Evolutionary conservation across 1,140 invertebrate genomes (phyloP).

Genomic region (Stenopsyche tienmushanensis): DNA sequence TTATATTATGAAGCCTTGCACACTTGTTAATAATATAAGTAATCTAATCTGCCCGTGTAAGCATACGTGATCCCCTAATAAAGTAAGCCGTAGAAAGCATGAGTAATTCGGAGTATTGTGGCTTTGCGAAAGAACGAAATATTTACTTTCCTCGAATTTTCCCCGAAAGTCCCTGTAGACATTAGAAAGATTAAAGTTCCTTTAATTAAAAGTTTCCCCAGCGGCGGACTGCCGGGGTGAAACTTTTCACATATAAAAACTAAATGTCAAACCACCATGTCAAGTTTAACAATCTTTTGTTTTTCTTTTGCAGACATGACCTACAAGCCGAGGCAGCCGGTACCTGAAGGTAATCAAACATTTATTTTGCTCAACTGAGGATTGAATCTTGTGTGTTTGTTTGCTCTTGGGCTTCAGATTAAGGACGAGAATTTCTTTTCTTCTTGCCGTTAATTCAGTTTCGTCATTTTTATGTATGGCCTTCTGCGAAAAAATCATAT

Average conservation of each 20-base stretch:
- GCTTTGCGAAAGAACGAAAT: background rate
- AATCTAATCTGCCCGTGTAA: background rate
- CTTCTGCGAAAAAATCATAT: too few relatives aligned
- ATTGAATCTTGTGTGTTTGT: too few relatives aligned
- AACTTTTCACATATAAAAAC: conserved; percentile 13
- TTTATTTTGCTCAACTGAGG: conserved; percentile 17
- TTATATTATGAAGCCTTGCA: background rate
- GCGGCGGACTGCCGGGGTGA: background rate
- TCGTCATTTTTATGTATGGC: too few relatives aligned
- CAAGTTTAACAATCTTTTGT: conserved; percentile 18
- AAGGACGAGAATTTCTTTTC: too few relatives aligned
- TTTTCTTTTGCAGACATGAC: conserved; percentile 44
- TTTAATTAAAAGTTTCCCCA: conserved; percentile 26
- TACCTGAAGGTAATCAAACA: conserved; percentile 37
- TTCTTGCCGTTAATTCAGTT: too few relatives aligned
- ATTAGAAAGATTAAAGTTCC: conserved; percentile 27
- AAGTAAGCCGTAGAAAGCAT: background rate
- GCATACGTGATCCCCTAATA: too few relatives aligned
- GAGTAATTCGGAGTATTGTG: background rate
- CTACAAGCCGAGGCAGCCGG: conserved; percentile 43
- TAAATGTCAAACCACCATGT: conserved; percentile 25
- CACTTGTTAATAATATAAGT: background rate
- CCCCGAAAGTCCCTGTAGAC: conserved; percentile 11
- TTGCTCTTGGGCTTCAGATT: too few relatives aligned
- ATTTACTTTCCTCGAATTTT: background rate